phyloP scores from a whole-genome alignment of 2,797 vertebrate species.

The Epinephelus malabaricus region DNA sequence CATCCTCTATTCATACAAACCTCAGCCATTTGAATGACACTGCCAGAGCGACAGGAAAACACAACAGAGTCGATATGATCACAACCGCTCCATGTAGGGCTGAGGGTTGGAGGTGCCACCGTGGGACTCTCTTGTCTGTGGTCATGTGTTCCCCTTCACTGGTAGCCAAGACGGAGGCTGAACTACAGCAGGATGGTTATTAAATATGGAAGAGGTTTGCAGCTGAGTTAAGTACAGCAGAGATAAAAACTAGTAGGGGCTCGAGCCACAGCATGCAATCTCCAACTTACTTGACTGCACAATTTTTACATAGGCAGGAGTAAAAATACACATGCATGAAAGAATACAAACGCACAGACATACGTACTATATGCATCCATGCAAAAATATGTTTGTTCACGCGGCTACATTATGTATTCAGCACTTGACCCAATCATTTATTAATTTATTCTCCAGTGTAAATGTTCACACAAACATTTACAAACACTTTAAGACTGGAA shows the following conservation, averaged over 20 bases:
- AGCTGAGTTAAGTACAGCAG: conserved; percentile 37
- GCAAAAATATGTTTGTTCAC: conserved; percentile 9
- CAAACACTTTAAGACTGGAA: background rate
- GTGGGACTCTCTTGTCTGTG: conserved; percentile 24
- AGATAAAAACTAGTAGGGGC: conserved; percentile 12
- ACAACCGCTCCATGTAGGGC: background rate
- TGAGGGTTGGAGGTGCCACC: background rate
- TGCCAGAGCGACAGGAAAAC: conserved; percentile 38
- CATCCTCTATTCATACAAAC: conserved; percentile 55
- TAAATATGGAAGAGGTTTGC: conserved; percentile 65
- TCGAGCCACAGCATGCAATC: conserved; percentile 55
- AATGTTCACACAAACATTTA: background rate
- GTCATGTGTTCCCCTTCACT: conserved; percentile 24
- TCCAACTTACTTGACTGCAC: conserved; percentile 66
- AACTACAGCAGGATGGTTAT: conserved; percentile 43
- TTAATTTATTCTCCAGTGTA: conserved; percentile 1
- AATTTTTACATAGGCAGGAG: conserved; percentile 18
- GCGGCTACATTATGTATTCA: conserved; percentile 27
- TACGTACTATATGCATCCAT: background rate
- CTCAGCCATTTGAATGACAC: conserved; percentile 31
- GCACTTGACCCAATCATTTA: conserved; percentile 26
- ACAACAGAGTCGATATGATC: conserved; percentile 18
- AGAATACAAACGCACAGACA: conserved; percentile 6
- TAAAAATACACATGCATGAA: conserved; percentile 20
- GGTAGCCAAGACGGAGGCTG: conserved; percentile 36